Percentiles rank a stretch among this genome's conserved stretches.
These are phyloP conservation scores for Athalia cordata DNA, from an alignment of 2,888 invertebrate species.

Conservation along the genomic window DNA sequence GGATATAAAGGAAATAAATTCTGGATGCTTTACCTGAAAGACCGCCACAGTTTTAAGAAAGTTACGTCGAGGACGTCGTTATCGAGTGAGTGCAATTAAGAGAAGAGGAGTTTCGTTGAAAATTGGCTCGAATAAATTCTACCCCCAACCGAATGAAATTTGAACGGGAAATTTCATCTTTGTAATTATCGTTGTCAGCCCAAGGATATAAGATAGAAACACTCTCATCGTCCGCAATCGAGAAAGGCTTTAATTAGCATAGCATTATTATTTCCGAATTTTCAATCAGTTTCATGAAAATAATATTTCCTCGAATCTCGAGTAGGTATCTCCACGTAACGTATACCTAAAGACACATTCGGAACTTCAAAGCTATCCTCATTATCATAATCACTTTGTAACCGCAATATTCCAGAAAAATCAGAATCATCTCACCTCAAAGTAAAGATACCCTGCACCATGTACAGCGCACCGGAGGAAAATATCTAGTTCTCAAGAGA, in stretches of 20 bases:
- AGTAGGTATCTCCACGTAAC: neutral
- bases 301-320: neutral
- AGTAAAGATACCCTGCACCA: no score
- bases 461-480: no score
- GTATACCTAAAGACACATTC: neutral
- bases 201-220: constrained; percentile 5
- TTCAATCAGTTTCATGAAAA: constrained; percentile 31
- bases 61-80: constrained; percentile 14
- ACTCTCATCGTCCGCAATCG: neutral
- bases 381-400: no score
- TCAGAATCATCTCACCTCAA: no score
- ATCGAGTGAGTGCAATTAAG: constrained; percentile 38
- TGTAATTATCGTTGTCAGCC: constrained; percentile 38
- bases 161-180: constrained; percentile 30
- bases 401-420: no score
- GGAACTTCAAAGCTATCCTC: neutral
- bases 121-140: constrained; percentile 33
- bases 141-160: constrained; percentile 16
- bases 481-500: neutral
- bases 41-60: constrained; percentile 22
- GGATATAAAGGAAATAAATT: neutral
- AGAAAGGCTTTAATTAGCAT: constrained; percentile 23
- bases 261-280: constrained; percentile 16
- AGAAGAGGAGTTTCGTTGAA: constrained; percentile 19
- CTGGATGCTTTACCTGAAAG: neutral